Percentiles rank a stretch among this genome's conserved stretches.
Evolutionary conservation across 2,797 vertebrate species (phyloP).

Genomic region (Tachyglossus aculeatus): DNA sequence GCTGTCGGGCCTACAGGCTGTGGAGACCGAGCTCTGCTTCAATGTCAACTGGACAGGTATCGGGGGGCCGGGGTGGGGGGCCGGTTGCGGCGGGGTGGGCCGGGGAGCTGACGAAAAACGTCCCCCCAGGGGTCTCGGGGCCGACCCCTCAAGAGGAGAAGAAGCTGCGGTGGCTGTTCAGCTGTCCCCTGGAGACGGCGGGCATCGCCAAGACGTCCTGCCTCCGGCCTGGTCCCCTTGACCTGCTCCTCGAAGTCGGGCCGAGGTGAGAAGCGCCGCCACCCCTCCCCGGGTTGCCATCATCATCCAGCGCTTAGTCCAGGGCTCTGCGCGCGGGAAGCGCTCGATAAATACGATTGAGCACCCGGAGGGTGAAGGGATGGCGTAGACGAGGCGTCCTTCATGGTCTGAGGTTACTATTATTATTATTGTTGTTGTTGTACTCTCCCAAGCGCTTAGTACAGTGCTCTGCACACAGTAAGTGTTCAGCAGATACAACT

Average conservation of each 20-base stretch:
- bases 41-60: slow-evolving; percentile 71
- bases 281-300: background rate
- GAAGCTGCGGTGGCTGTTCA: slow-evolving; percentile 84
- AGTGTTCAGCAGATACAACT: too few relatives aligned
- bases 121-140: slow-evolving; percentile 65
- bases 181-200: slow-evolving; percentile 74
- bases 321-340: too few relatives aligned
- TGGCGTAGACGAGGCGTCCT: too few relatives aligned
- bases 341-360: too few relatives aligned
- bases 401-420: too few relatives aligned
- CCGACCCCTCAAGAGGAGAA: slow-evolving; percentile 73
- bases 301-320: too few relatives aligned
- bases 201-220: slow-evolving; percentile 75
- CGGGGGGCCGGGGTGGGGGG: background rate
- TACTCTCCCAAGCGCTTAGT: too few relatives aligned
- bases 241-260: slow-evolving; percentile 85
- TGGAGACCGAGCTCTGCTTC: slow-evolving; percentile 67
- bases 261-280: slow-evolving; percentile 80
- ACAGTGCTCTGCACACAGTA: too few relatives aligned
- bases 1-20: slow-evolving; percentile 27
- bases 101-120: background rate
- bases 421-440: too few relatives aligned
- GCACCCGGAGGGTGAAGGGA: too few relatives aligned
- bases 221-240: slow-evolving; percentile 69
- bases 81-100: background rate